phyloP scores from a whole-genome alignment of 2,888 invertebrate species.

The Cerastis rubricosa region DNA sequence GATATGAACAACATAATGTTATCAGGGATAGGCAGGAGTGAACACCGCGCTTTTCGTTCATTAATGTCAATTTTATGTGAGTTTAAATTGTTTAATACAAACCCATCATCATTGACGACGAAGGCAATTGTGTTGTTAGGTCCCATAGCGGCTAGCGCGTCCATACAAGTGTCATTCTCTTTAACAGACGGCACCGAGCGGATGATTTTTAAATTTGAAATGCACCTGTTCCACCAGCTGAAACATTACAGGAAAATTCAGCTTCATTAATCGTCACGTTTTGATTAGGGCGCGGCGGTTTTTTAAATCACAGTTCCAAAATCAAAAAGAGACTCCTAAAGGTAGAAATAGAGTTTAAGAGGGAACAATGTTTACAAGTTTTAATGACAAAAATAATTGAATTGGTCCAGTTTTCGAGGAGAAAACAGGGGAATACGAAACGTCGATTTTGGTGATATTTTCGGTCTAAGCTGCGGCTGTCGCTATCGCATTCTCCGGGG shows the following conservation, averaged over 20 bases:
- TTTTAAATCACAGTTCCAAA: background rate
- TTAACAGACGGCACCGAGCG: conserved; percentile 79
- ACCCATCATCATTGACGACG: conserved; percentile 80
- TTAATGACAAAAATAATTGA: no score
- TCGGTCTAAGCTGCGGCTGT: no score
- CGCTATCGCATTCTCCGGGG: no score
- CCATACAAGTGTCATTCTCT: conserved; percentile 79
- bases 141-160: conserved; percentile 72
- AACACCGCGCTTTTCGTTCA: no score
- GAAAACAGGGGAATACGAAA: no score
- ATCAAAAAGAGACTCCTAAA: background rate
- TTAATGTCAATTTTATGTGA: background rate
- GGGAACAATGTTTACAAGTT: no score
- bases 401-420: no score
- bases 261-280: background rate
- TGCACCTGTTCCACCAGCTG: conserved; percentile 94
- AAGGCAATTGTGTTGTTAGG: conserved; percentile 68
- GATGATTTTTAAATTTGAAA: conserved; percentile 71
- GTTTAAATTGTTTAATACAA: conserved; percentile 61
- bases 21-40: background rate
- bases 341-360: no score
- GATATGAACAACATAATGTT: background rate
- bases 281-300: background rate
- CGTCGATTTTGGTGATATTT: no score
- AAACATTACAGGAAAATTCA: conserved; percentile 36